Conservation (phyloP, 2,888 invertebrate species). For the Drosophila vallismaia region DNA sequence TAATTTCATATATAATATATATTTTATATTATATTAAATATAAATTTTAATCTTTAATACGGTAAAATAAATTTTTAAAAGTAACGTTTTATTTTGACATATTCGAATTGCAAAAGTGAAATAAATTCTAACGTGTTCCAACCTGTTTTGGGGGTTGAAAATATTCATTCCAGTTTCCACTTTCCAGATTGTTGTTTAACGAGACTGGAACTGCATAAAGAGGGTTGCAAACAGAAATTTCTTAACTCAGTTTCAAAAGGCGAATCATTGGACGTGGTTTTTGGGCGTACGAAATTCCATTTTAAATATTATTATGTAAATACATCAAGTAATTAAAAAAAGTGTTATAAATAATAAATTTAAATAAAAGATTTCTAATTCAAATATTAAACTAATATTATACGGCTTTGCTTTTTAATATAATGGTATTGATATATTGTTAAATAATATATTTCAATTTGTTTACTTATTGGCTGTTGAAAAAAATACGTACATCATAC, state of each 20-base stretch:
- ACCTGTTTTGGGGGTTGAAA: constrained; percentile 22
- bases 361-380: too few relatives aligned
- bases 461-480: too few relatives aligned
- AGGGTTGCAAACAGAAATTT: constrained; percentile 15
- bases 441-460: too few relatives aligned
- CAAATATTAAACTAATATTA: too few relatives aligned
- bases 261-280: constrained; percentile 12
- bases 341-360: not conserved
- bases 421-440: too few relatives aligned
- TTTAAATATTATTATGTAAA: not conserved
- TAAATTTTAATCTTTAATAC: too few relatives aligned
- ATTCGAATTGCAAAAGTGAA: not conserved
- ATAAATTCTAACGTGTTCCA: not conserved
- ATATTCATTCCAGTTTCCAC: constrained; percentile 18
- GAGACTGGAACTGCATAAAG: constrained; percentile 14
- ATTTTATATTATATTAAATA: too few relatives aligned
- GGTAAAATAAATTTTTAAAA: too few relatives aligned
- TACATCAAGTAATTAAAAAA: not conserved
- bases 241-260: constrained; percentile 13
- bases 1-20: too few relatives aligned
- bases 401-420: too few relatives aligned
- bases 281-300: not conserved
- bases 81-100: too few relatives aligned
- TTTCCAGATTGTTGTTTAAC: constrained; percentile 8
- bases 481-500: too few relatives aligned